Evolutionary conservation across 2,113 vertebrate genomes (phyloP).

Genomic region (Semnornis frantzii): DNA sequence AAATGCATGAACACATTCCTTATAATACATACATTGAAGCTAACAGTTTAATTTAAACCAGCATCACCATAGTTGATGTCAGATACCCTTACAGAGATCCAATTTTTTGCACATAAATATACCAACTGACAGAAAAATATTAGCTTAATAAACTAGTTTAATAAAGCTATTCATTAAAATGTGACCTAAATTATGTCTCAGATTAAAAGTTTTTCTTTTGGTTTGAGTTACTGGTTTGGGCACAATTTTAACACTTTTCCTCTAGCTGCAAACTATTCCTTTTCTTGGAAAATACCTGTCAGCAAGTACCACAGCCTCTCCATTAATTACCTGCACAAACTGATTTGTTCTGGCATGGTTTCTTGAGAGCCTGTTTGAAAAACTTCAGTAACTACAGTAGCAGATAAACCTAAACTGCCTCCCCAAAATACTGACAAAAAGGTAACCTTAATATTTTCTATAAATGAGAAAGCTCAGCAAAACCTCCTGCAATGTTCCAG

Average conservation of each 20-base stretch:
- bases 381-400: background rate
- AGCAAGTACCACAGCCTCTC: slow-evolving; percentile 46
- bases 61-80: slow-evolving; percentile 5
- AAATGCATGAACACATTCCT: slow-evolving; percentile 18
- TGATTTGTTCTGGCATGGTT: slow-evolving; percentile 44
- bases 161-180: slow-evolving; percentile 63
- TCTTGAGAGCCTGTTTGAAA: slow-evolving; percentile 34
- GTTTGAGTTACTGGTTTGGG: slow-evolving; percentile 50
- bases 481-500: background rate
- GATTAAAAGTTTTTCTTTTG: slow-evolving; percentile 51
- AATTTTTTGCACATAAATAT: slow-evolving; percentile 64
- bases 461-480: background rate
- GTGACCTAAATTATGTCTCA: slow-evolving; percentile 42
- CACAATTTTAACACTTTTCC: slow-evolving; percentile 46
- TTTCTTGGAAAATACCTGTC: slow-evolving; percentile 59
- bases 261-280: slow-evolving; percentile 40
- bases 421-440: background rate
- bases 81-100: slow-evolving; percentile 41
- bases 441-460: background rate
- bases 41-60: slow-evolving; percentile 47
- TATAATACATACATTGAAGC: slow-evolving; percentile 16
- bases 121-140: slow-evolving; percentile 63
- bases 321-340: slow-evolving; percentile 37
- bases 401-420: background rate
- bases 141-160: slow-evolving; percentile 64